A percentile compares a stretch with the other conserved stretches of the same genome.
Conservation (phyloP, 92 coral and sea anemone genomes). For the Bergia puertoricense region DNA sequence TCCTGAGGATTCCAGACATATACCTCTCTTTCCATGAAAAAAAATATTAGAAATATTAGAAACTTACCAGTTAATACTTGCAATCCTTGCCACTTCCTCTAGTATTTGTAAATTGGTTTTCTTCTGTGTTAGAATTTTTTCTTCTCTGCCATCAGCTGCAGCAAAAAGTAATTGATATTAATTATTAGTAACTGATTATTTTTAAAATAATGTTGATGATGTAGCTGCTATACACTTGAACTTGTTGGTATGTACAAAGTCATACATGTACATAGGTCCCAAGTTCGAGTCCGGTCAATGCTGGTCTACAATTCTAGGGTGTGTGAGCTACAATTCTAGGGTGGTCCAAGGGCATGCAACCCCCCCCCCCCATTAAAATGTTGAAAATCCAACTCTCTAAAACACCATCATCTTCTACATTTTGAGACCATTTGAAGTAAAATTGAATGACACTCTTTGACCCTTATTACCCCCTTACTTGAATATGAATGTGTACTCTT, state of each 20-base stretch:
- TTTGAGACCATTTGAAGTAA: no score
- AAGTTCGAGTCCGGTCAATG: no score
- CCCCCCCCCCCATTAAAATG: no score
- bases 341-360: no score
- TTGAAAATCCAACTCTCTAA: no score
- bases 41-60: not conserved
- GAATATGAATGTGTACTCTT: no score
- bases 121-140: conserved; percentile 53
- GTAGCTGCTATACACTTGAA: not conserved
- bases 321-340: no score
- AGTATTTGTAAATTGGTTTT: conserved; percentile 68
- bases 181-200: not conserved
- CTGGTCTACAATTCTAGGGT: no score
- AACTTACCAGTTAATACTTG: conserved; percentile 30
- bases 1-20: not conserved
- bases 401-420: no score
- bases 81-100: conserved; percentile 59
- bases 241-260: not conserved
- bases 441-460: no score
- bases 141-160: conserved; percentile 75
- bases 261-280: not conserved
- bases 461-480: no score
- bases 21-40: not conserved
- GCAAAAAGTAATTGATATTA: not conserved
- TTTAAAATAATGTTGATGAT: not conserved